phyloP scores from a whole-genome alignment of 1,140 invertebrate genomes.

The Orius laevigatus region DNA sequence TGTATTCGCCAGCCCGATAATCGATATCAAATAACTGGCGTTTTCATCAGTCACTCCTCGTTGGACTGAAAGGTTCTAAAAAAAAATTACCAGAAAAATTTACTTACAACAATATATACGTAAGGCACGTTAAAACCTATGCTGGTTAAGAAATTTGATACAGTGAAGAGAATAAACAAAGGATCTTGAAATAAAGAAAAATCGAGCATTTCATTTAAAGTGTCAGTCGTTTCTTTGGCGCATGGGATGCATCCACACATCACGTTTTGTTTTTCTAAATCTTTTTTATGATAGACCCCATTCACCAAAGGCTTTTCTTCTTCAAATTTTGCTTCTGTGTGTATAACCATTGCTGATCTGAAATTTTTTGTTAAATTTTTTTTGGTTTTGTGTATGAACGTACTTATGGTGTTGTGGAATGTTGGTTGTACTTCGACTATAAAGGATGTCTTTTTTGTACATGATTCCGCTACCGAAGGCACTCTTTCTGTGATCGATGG shows the following conservation, averaged over 20 bases:
- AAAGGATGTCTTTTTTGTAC: conserved; percentile 72
- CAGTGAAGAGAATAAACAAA: conserved; percentile 75
- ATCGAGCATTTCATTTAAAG: conserved; percentile 69
- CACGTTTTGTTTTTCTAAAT: too few species aligned
- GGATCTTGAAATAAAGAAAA: conserved; percentile 65
- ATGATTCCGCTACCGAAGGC: conserved; percentile 42
- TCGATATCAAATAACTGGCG: conserved; percentile 49
- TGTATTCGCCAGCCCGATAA: conserved; percentile 75
- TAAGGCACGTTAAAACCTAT: conserved; percentile 94
- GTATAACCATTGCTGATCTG: conserved; percentile 7
- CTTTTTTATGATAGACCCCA: too few species aligned
- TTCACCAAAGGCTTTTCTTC: conserved; percentile 22
- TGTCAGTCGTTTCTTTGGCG: conserved; percentile 34
- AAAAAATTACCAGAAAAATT: not conserved
- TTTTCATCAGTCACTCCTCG: conserved; percentile 36
- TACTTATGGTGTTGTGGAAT: conserved; percentile 30
- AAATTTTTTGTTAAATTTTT: not conserved
- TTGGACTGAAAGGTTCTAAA: conserved; percentile 41
- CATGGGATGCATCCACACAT: conserved; percentile 23
- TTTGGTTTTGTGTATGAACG: not conserved
- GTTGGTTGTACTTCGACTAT: conserved; percentile 62
- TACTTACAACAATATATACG: conserved; percentile 53
- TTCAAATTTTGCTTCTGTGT: not conserved
- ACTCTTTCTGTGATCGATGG: conserved; percentile 4
- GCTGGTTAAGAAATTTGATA: conserved; percentile 90